phyloP scores from a whole-genome alignment of 2,888 invertebrate species.

The Chorisops tibialis region DNA sequence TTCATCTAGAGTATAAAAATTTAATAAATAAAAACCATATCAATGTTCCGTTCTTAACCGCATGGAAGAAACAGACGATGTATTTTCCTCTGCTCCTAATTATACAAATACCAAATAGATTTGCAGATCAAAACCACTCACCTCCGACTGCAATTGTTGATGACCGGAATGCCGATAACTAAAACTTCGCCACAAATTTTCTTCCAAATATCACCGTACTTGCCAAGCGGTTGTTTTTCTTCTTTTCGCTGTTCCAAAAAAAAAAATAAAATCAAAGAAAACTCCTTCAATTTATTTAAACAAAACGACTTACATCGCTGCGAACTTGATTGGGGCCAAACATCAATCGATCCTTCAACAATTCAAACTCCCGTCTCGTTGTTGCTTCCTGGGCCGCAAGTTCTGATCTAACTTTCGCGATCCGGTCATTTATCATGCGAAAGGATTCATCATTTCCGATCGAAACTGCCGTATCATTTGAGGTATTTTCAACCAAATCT shows the following conservation, averaged over 20 bases:
- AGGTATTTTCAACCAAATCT: neutral
- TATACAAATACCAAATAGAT: too few relatives aligned
- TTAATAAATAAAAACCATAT: too few relatives aligned
- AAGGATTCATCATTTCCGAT: neutral
- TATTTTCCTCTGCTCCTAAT: too few relatives aligned
- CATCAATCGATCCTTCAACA: constrained; percentile 19
- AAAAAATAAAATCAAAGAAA: neutral
- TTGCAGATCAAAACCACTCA: constrained; percentile 31
- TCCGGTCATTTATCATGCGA: neutral
- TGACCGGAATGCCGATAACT: constrained; percentile 35
- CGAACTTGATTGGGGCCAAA: constrained; percentile 29
- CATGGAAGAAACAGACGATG: too few relatives aligned
- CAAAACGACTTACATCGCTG: constrained; percentile 24
- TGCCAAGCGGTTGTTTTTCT: constrained; percentile 32
- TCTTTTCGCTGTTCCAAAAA: constrained; percentile 24
- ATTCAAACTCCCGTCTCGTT: constrained; percentile 21
- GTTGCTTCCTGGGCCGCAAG: constrained; percentile 8
- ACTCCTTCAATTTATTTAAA: neutral
- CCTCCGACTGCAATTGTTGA: constrained; percentile 34
- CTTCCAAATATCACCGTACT: constrained; percentile 35
- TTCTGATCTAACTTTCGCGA: constrained; percentile 9
- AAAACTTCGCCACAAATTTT: constrained; percentile 30
- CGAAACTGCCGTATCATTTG: neutral
- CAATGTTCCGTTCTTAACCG: too few relatives aligned
- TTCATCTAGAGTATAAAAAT: too few relatives aligned